Conservation (phyloP, 2,888 invertebrate species). For the Hirtodrosophila trivittata region DNA sequence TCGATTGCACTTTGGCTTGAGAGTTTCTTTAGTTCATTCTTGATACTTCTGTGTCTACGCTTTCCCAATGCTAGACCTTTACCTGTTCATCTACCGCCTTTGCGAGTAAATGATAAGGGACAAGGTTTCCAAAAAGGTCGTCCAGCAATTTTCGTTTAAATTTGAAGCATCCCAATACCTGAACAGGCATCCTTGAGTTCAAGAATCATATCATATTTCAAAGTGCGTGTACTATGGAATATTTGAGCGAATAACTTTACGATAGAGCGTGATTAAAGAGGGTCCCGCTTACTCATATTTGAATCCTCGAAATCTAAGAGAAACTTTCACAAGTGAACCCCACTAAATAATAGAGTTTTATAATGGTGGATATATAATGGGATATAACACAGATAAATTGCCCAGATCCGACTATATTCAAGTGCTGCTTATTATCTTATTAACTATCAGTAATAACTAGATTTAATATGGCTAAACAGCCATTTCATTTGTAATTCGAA, state of each 20-base stretch:
- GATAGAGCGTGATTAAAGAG: not conserved
- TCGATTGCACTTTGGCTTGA: constrained; percentile 72
- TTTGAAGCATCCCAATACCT: constrained; percentile 41
- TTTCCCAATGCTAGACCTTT: constrained; percentile 11
- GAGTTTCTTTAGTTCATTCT: constrained; percentile 34
- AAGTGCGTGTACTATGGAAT: not conserved
- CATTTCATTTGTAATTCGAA: too few species aligned
- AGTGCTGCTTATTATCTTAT: too few species aligned
- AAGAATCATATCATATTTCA: constrained; percentile 46
- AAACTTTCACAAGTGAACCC: too few species aligned
- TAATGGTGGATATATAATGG: too few species aligned
- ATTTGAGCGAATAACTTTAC: not conserved
- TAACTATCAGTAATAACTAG: too few species aligned
- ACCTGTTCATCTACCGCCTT: constrained; percentile 15
- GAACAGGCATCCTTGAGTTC: constrained; percentile 7
- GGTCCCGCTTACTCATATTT: not conserved
- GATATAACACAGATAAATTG: too few species aligned
- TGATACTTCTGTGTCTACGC: constrained; percentile 15
- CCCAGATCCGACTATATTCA: too few species aligned
- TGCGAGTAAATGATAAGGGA: constrained; percentile 52
- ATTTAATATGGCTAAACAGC: too few species aligned
- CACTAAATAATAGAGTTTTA: not conserved
- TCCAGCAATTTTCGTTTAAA: constrained; percentile 50
- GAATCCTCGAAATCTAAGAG: not conserved
- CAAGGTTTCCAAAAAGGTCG: constrained; percentile 42